phyloP scores from a whole-genome alignment of 1,140 invertebrate genomes.

The Drosophila pectinifera region DNA sequence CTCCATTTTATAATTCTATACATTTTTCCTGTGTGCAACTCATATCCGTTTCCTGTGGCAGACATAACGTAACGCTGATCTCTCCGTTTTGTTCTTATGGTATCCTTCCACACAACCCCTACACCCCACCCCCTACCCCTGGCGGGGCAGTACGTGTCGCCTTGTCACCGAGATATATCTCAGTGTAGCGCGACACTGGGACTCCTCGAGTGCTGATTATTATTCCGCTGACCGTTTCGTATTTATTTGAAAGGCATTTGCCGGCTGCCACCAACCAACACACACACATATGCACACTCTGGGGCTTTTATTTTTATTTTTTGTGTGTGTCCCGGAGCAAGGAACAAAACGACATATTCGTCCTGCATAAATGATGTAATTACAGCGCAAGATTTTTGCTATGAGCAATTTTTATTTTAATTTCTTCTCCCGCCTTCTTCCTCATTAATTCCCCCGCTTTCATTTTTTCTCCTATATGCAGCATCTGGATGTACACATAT shows the following conservation, averaged over 20 bases:
- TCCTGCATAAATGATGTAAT: constrained; percentile 84
- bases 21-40: constrained; percentile 10
- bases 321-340: constrained; percentile 16
- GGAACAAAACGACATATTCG: constrained; percentile 82
- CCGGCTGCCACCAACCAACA: constrained; percentile 44
- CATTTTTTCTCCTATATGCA: constrained; percentile 28
- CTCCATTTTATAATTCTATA: too few species aligned
- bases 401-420: constrained; percentile 84
- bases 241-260: constrained; percentile 84
- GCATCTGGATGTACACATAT: constrained; percentile 9
- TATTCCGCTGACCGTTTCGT: constrained; percentile 82
- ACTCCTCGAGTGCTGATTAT: constrained; percentile 66
- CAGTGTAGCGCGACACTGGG: constrained; percentile 33
- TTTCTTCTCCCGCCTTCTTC: constrained; percentile 55
- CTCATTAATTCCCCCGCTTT: constrained; percentile 55
- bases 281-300: constrained; percentile 13
- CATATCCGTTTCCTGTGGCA: constrained; percentile 66
- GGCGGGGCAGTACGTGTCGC: constrained; percentile 65
- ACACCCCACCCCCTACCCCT: neutral
- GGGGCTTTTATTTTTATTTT: constrained; percentile 7
- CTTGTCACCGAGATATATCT: constrained; percentile 57
- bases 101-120: constrained; percentile 1
- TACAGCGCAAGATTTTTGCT: constrained; percentile 84
- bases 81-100: constrained; percentile 29
- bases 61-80: constrained; percentile 67